phyloP scores from a whole-genome alignment of 2,888 invertebrate genomes.

The Oscheius myriophilus region DNA sequence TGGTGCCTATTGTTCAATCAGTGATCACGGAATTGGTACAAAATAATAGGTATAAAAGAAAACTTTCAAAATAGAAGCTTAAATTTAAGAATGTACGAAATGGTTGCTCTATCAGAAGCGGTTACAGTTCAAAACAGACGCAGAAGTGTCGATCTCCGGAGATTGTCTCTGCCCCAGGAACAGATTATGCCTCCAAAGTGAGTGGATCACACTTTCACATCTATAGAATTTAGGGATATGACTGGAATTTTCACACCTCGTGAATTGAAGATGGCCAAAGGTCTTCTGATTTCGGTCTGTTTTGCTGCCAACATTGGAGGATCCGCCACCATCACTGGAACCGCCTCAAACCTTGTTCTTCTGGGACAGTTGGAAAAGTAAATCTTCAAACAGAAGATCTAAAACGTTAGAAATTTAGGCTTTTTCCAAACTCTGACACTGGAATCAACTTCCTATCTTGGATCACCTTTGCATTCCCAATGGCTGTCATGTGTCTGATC shows the following conservation, averaged over 20 bases:
- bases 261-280: constrained; percentile 60
- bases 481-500: constrained; percentile 50
- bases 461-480: constrained; percentile 63
- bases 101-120: constrained; percentile 38
- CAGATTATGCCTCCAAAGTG: constrained; percentile 24
- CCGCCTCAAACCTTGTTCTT: constrained; percentile 63
- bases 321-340: constrained; percentile 66
- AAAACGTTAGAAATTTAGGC: constrained; percentile 32
- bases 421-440: constrained; percentile 59
- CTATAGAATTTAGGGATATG: constrained; percentile 26
- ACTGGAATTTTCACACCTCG: constrained; percentile 42
- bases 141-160: constrained; percentile 47
- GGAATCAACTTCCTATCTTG: constrained; percentile 64
- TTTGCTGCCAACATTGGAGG: constrained; percentile 68
- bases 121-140: constrained; percentile 30
- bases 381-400: constrained; percentile 2
- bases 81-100: constrained; percentile 39
- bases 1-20: constrained; percentile 74
- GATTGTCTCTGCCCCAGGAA: constrained; percentile 52
- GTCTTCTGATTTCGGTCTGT: constrained; percentile 61
- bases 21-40: constrained; percentile 58
- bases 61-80: not conserved
- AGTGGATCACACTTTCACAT: not conserved
- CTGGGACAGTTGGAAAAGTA: constrained; percentile 63
- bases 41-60: constrained; percentile 40